Evolutionary conservation across 2,888 invertebrate genomes (phyloP).

Genomic region (Ctena decussata): DNA sequence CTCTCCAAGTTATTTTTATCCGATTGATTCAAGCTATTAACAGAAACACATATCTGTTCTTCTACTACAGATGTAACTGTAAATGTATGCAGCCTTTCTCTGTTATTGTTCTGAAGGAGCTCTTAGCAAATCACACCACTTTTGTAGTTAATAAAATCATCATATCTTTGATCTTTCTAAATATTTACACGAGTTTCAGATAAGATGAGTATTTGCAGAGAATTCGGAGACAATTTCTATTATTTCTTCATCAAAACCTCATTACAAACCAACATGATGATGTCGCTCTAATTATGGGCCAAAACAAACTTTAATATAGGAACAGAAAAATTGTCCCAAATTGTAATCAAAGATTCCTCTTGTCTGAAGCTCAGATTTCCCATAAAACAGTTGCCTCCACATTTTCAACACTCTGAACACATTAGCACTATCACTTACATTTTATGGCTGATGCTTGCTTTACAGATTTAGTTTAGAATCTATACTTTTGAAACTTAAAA

Average conservation of each 20-base stretch:
- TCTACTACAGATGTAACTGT: not conserved
- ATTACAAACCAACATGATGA: not conserved
- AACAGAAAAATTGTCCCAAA: not conserved
- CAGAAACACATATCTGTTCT: not conserved
- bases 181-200: not conserved
- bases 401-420: no score
- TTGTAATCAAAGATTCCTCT: not conserved
- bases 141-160: not conserved
- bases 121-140: not conserved
- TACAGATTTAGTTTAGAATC: no score
- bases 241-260: not conserved
- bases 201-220: not conserved
- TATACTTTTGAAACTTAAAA: no score
- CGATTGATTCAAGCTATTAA: slow-evolving; percentile 30
- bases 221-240: not conserved
- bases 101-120: not conserved
- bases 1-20: slow-evolving; percentile 41
- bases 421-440: no score
- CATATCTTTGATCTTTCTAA: not conserved
- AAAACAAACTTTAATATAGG: not conserved
- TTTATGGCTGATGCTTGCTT: no score
- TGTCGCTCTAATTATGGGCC: not conserved
- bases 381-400: no score
- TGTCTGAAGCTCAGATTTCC: not conserved
- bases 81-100: not conserved